Evolutionary conservation across 2,888 invertebrate genomes (phyloP).

Genomic region (Lysandra bellargus): DNA sequence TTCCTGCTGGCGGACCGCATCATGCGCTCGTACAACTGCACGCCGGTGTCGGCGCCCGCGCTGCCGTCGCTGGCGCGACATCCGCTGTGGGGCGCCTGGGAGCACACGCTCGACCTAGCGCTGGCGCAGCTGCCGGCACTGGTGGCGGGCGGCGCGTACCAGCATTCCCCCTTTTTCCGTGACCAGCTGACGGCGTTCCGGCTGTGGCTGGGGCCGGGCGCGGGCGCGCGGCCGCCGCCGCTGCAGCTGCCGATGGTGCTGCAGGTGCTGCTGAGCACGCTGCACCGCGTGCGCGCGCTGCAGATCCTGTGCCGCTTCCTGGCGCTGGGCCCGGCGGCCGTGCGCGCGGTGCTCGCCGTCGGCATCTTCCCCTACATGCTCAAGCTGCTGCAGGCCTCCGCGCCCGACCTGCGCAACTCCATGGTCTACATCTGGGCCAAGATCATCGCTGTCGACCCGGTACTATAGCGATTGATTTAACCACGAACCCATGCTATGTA

Average conservation of each 20-base stretch:
- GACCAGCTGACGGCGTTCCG: conserved; percentile 99
- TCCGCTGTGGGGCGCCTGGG: conserved; percentile 99
- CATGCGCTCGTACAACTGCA: conserved; percentile 97
- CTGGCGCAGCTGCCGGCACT: conserved; percentile 93
- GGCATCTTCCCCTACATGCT: conserved; percentile 99
- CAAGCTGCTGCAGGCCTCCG: conserved; percentile 96
- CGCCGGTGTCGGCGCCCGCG: conserved; percentile 95
- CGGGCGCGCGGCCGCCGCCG: conserved; percentile 87
- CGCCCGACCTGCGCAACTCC: conserved; percentile 93
- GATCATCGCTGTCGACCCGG: conserved; percentile 97
- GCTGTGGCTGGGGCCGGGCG: conserved; percentile 92
- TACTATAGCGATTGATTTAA: conserved; percentile 62
- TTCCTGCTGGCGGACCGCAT: conserved; percentile 98
- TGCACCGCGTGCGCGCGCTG: conserved; percentile 96
- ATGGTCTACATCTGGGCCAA: conserved; percentile 99
- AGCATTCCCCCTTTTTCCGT: conserved; percentile 95
- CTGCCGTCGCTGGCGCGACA: conserved; percentile 95
- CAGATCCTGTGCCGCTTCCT: conserved; percentile 96
- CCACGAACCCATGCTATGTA: background rate
- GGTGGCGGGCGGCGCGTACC: conserved; percentile 76
- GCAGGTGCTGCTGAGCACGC: conserved; percentile 87
- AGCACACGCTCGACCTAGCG: conserved; percentile 96
- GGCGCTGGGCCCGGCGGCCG: conserved; percentile 93
- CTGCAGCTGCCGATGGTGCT: conserved; percentile 98
- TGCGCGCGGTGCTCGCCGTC: conserved; percentile 96